Evolutionary conservation across 2,797 vertebrate genomes (phyloP).

Genomic region (Hemitrygon akajei): DNA sequence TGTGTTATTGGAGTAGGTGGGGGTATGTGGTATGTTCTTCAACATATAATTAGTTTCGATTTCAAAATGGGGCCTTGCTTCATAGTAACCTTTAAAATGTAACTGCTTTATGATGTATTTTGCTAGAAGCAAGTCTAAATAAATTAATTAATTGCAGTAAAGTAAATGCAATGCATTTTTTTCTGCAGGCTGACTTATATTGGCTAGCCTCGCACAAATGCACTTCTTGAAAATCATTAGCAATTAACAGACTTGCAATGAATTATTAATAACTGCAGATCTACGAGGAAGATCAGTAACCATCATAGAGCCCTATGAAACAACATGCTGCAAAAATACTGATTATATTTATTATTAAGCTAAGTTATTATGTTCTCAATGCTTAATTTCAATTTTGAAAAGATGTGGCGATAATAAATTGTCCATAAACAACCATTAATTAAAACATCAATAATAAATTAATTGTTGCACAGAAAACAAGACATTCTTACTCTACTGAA

Average conservation of each 20-base stretch:
- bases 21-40: background rate
- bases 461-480: background rate
- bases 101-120: background rate
- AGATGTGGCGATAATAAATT: background rate
- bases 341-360: background rate
- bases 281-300: conserved; percentile 26
- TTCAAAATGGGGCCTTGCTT: background rate
- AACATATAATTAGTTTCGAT: background rate
- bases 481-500: background rate
- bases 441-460: background rate
- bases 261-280: conserved; percentile 34
- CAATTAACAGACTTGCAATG: conserved; percentile 13
- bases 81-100: background rate
- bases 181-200: background rate
- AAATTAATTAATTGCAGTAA: background rate
- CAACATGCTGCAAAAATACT: background rate
- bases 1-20: no score
- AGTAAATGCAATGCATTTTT: background rate
- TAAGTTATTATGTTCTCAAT: background rate
- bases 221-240: conserved; percentile 31
- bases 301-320: background rate
- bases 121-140: background rate
- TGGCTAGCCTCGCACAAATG: background rate
- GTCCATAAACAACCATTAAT: background rate
- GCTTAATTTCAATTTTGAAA: background rate